phyloP scores from a whole-genome alignment of 2,797 vertebrate genomes.

The Monodelphis domestica region DNA sequence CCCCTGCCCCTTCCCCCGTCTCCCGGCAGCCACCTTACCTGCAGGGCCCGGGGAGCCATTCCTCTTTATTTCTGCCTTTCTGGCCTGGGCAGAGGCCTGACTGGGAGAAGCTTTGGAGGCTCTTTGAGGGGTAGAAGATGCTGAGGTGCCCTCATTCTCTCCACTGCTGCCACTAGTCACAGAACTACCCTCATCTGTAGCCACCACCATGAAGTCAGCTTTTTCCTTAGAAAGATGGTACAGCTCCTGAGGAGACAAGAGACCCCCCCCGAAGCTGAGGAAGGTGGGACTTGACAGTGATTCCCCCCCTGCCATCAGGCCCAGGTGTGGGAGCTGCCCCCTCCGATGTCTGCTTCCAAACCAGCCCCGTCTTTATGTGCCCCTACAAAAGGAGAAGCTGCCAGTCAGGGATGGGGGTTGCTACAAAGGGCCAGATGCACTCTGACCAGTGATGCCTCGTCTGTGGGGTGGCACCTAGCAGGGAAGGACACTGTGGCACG shows the following conservation, averaged over 20 bases:
- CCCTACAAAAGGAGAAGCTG: neutral
- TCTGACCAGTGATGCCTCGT: neutral
- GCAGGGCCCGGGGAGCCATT: slow-evolving; percentile 31
- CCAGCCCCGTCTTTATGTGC: too few relatives aligned
- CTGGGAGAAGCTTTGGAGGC: neutral
- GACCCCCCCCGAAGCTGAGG: neutral
- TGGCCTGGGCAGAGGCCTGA: slow-evolving; percentile 28
- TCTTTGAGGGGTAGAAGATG: slow-evolving; percentile 81
- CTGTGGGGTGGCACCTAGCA: too few relatives aligned
- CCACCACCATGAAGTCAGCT: slow-evolving; percentile 89
- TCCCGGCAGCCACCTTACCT: slow-evolving; percentile 17
- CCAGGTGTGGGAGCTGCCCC: neutral
- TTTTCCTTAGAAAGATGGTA: slow-evolving; percentile 96
- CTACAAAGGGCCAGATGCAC: neutral
- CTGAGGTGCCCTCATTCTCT: slow-evolving; percentile 90
- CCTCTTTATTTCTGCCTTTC: slow-evolving; percentile 45
- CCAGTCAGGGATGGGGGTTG: too few relatives aligned
- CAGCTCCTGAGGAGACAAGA: slow-evolving; percentile 88
- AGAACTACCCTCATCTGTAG: slow-evolving; percentile 90
- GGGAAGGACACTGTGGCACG: too few relatives aligned
- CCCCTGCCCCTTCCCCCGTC: too few relatives aligned
- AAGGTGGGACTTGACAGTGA: neutral
- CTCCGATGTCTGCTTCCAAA: too few relatives aligned
- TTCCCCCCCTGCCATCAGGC: neutral
- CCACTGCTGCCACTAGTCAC: slow-evolving; percentile 86